These are phyloP conservation scores for Pomatorhinus ruficollis DNA, from an alignment of 2,113 vertebrate genomes.

Conservation along the genomic window DNA sequence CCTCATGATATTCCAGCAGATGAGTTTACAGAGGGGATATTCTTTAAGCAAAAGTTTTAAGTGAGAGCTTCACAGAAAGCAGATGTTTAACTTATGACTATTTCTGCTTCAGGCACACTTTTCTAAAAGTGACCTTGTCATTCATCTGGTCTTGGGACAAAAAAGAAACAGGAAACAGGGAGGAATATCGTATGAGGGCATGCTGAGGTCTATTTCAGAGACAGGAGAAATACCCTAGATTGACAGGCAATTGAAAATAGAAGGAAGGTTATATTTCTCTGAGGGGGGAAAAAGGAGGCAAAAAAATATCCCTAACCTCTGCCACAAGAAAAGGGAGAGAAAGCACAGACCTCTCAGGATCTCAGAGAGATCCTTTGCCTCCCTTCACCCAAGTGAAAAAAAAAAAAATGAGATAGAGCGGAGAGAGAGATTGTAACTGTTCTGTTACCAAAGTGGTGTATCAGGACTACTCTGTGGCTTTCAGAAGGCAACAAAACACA, in stretches of 20 bases:
- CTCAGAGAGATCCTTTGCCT: neutral
- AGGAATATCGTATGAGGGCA: neutral
- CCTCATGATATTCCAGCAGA: neutral
- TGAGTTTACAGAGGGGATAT: neutral
- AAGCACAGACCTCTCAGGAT: neutral
- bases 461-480: neutral
- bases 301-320: neutral
- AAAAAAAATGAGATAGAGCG: neutral
- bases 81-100: neutral
- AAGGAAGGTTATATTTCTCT: neutral
- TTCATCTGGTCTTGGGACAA: neutral
- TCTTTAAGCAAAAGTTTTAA: neutral
- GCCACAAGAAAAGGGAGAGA: neutral
- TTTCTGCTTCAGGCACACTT: neutral
- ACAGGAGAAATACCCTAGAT: neutral
- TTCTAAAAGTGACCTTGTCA: neutral
- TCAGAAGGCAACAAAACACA: constrained; percentile 18
- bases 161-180: neutral
- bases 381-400: neutral
- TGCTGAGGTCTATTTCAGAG: neutral
- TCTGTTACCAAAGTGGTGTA: neutral
- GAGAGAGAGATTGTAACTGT: neutral
- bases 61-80: neutral
- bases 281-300: accelerated
- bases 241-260: neutral